A percentile compares a stretch with the other conserved stretches of the same genome.
phyloP scores from a whole-genome alignment of 2,113 vertebrate species.

The Montifringilla adamsi region DNA sequence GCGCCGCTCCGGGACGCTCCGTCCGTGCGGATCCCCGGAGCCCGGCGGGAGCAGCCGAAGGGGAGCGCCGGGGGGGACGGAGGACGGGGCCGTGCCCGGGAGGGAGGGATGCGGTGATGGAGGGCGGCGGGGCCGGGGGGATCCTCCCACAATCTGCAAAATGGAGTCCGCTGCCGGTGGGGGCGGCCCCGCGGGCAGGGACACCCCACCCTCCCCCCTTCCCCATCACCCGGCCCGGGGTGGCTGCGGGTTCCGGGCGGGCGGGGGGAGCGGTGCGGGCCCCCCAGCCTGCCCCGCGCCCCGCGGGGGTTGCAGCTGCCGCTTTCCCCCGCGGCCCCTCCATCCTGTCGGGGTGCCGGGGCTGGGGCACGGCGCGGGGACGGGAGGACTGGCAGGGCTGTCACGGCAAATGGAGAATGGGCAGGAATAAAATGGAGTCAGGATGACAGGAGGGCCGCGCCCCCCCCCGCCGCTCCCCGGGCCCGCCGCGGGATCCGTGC shows the following conservation, averaged over 20 bases:
- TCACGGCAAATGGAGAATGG: slow-evolving; percentile 45
- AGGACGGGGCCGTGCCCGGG: background rate
- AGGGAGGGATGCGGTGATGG: background rate
- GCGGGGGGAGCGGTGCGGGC: background rate
- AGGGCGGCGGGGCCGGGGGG: background rate
- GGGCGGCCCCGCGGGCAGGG: background rate
- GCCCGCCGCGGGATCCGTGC: background rate
- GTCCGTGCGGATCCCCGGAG: background rate
- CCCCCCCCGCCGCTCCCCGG: background rate
- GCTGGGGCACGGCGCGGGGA: background rate
- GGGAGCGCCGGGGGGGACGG: background rate
- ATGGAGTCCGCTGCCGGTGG: slow-evolving; percentile 58
- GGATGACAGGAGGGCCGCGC: background rate
- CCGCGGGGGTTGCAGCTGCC: background rate
- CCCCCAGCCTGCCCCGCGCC: background rate
- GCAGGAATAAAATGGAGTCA: slow-evolving; percentile 53
- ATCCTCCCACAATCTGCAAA: slow-evolving; percentile 31
- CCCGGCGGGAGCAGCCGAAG: background rate
- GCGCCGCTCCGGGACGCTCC: background rate
- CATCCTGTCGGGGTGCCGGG: background rate
- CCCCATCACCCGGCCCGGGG: background rate
- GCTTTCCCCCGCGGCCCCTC: background rate
- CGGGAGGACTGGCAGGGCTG: background rate
- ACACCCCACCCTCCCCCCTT: background rate
- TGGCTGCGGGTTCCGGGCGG: background rate